Conservation (phyloP, 2,888 invertebrate genomes). For the Sesamia inferens region DNA sequence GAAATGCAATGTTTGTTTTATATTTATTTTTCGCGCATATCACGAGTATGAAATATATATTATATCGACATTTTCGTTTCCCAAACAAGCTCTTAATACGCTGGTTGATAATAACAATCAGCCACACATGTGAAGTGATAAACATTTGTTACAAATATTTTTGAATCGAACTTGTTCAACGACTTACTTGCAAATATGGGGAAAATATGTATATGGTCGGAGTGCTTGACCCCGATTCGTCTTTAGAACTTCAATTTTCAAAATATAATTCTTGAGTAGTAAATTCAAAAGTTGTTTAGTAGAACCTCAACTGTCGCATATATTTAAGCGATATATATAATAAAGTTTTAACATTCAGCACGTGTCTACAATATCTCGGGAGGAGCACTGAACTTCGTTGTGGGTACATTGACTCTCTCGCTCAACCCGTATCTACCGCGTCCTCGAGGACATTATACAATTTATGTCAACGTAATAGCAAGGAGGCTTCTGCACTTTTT, state of each 20-base stretch:
- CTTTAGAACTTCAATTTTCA: constrained; percentile 69
- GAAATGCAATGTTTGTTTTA: constrained; percentile 21
- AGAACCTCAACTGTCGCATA: constrained; percentile 73
- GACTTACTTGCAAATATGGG: constrained; percentile 37
- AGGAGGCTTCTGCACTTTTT: constrained; percentile 46
- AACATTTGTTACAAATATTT: constrained; percentile 59
- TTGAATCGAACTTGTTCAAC: constrained; percentile 46
- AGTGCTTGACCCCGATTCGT: constrained; percentile 57
- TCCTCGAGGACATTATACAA: constrained; percentile 70
- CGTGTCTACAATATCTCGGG: constrained; percentile 76
- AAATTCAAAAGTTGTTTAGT: constrained; percentile 65
- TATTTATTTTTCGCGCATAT: constrained; percentile 26
- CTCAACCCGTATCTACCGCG: constrained; percentile 54
- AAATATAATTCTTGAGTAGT: constrained; percentile 64
- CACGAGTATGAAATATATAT: too few species aligned
- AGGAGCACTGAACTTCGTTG: constrained; percentile 81
- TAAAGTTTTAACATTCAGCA: constrained; percentile 80
- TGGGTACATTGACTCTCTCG: constrained; percentile 82
- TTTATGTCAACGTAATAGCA: constrained; percentile 71
- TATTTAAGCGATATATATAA: constrained; percentile 71
- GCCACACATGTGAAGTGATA: constrained; percentile 40
- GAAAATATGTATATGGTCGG: constrained; percentile 47
- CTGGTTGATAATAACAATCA: constrained; percentile 43
- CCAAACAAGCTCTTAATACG: constrained; percentile 18
- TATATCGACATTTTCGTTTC: constrained; percentile 7